Conservation (phyloP, 2,888 invertebrate species). For the Lochmaea capreae region DNA sequence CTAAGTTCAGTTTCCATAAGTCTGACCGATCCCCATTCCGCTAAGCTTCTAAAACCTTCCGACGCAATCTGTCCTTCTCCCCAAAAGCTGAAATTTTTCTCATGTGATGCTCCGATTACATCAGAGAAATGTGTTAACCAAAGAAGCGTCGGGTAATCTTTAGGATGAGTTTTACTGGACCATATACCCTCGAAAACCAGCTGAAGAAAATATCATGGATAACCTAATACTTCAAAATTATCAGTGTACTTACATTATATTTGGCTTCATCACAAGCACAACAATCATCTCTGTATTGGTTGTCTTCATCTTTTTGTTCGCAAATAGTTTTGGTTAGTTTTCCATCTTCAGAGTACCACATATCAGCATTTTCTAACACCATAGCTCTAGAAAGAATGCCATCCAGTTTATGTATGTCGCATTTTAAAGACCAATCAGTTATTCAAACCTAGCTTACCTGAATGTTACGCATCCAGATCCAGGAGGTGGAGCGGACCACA, state of each 20-base stretch:
- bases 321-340: conserved; percentile 84
- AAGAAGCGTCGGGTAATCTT: conserved; percentile 90
- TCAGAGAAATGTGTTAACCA: conserved; percentile 98
- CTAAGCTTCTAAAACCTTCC: conserved; percentile 85
- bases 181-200: conserved; percentile 92
- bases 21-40: conserved; percentile 91
- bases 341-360: conserved; percentile 93
- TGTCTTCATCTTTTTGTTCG: conserved; percentile 76
- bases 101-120: conserved; percentile 94
- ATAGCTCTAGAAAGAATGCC: conserved; percentile 74
- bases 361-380: conserved; percentile 81
- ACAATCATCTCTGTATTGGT: conserved; percentile 74
- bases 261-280: conserved; percentile 97
- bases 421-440: too few species aligned
- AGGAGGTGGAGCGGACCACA: conserved; percentile 90
- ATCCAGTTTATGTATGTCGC: too few species aligned
- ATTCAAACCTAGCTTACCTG: conserved; percentile 70
- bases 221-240: not conserved
- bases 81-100: conserved; percentile 91
- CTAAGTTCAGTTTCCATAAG: conserved; percentile 91
- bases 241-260: conserved; percentile 76
- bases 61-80: conserved; percentile 87
- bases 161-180: conserved; percentile 96
- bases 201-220: conserved; percentile 62
- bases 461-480: conserved; percentile 90